These are phyloP conservation scores for Orchesellides sinensis DNA, from an alignment of 2,888 invertebrate genomes.

Conservation along the genomic window DNA sequence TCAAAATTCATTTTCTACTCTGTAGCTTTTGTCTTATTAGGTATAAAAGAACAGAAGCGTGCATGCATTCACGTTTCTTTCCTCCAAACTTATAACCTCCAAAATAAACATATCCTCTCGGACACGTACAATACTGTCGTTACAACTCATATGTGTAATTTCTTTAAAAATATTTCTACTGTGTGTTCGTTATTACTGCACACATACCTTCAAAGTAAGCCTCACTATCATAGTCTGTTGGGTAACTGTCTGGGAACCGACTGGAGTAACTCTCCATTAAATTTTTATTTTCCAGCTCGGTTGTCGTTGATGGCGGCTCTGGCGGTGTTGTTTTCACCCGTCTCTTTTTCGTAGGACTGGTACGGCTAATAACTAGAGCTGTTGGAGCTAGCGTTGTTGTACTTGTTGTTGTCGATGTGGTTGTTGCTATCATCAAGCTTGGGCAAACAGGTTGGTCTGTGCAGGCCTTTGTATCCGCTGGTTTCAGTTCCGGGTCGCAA, in stretches of 20 bases:
- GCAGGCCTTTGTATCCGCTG: constrained; percentile 62
- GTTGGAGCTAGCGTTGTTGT: constrained; percentile 55
- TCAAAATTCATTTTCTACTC: constrained; percentile 7
- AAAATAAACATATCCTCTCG: not conserved
- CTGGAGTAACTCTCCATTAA: constrained; percentile 50
- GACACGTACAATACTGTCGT: not conserved
- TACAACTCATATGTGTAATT: not conserved
- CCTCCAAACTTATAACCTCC: too few species aligned
- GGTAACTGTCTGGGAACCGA: constrained; percentile 46
- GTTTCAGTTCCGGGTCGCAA: constrained; percentile 68
- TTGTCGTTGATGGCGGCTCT: constrained; percentile 34
- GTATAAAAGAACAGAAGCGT: too few species aligned
- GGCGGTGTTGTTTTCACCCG: constrained; percentile 50
- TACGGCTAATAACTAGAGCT: constrained; percentile 51
- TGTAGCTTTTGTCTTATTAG: not conserved
- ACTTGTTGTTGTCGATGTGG: constrained; percentile 53
- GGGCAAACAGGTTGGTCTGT: constrained; percentile 64
- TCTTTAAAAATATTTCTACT: too few species aligned
- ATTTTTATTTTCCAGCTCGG: constrained; percentile 28
- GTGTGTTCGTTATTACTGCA: not conserved
- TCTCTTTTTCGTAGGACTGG: constrained; percentile 53
- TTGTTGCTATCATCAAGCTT: constrained; percentile 23
- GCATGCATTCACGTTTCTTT: too few species aligned
- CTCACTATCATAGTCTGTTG: constrained; percentile 46
- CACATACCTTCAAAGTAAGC: constrained; percentile 45